Evolutionary conservation across 2,888 invertebrate species (phyloP).

Genomic region (Matsumyia berberina): DNA sequence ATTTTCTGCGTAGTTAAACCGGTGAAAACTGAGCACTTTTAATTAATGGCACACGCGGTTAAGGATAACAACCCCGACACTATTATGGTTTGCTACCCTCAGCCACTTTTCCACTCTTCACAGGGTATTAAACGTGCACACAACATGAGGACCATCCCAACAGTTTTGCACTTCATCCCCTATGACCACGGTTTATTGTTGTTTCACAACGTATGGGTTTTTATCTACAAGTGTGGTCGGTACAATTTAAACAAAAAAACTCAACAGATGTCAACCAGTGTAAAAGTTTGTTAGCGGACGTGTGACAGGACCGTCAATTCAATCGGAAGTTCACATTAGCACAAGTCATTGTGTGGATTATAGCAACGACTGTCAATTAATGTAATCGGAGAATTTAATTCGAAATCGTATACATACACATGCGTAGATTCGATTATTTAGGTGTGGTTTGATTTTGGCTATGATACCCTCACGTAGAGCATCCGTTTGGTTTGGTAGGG

Average conservation of each 20-base stretch:
- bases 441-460: slow-evolving; percentile 45
- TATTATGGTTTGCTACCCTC: slow-evolving; percentile 56
- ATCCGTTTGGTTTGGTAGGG: slow-evolving; percentile 34
- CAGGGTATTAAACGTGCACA: slow-evolving; percentile 26
- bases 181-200: not conserved
- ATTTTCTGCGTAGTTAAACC: slow-evolving; percentile 47
- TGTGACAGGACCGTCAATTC: slow-evolving; percentile 57
- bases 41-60: slow-evolving; percentile 67
- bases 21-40: slow-evolving; percentile 32
- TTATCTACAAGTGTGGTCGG: slow-evolving; percentile 41
- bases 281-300: slow-evolving; percentile 51
- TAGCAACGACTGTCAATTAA: slow-evolving; percentile 72
- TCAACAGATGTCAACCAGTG: slow-evolving; percentile 70
- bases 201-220: not conserved
- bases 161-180: slow-evolving; percentile 56
- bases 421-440: slow-evolving; percentile 31
- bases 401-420: slow-evolving; percentile 30
- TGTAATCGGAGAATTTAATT: slow-evolving; percentile 67
- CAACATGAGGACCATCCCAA: slow-evolving; percentile 38
- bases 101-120: slow-evolving; percentile 37
- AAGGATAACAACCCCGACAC: slow-evolving; percentile 23
- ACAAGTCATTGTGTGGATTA: slow-evolving; percentile 61
- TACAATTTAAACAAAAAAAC: slow-evolving; percentile 32
- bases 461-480: slow-evolving; percentile 15
- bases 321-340: slow-evolving; percentile 70